Evolutionary conservation across 2,113 vertebrate genomes (phyloP).

Genomic region (Callorhinus ursinus): DNA sequence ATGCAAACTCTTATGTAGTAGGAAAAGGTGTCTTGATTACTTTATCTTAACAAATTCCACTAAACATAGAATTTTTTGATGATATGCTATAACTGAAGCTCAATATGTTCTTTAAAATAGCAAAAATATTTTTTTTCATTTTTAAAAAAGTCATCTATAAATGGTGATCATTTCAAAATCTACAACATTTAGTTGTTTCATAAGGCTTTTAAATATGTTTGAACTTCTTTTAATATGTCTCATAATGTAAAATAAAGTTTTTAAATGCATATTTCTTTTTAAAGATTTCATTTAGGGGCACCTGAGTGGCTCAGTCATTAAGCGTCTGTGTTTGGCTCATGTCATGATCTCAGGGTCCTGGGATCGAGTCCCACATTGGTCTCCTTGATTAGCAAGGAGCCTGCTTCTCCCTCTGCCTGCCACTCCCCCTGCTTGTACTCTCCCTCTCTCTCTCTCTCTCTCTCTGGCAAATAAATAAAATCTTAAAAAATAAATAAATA

Average conservation of each 20-base stretch:
- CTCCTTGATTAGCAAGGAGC: too few relatives aligned
- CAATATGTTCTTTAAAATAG: constrained; percentile 25
- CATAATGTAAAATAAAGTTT: not conserved
- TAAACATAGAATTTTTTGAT: constrained; percentile 32
- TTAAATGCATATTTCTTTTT: not conserved
- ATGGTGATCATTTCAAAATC: not conserved
- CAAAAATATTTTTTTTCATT: not conserved
- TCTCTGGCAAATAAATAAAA: too few relatives aligned
- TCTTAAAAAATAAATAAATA: too few relatives aligned
- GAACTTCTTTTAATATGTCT: not conserved
- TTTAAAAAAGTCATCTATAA: not conserved
- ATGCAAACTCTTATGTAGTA: not conserved
- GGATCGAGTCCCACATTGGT: too few relatives aligned
- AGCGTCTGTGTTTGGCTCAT: too few relatives aligned
- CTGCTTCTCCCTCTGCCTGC: too few relatives aligned
- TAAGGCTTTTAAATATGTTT: not conserved
- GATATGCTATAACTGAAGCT: constrained; percentile 49
- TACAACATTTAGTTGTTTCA: not conserved
- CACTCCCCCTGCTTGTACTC: too few relatives aligned
- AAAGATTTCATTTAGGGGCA: too few relatives aligned
- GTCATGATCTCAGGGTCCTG: too few relatives aligned
- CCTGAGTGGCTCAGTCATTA: too few relatives aligned
- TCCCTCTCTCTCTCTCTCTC: too few relatives aligned
- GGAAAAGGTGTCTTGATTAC: not conserved
- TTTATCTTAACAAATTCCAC: constrained; percentile 41